Evolutionary conservation across 92 coral and sea anemone species (phyloP).

Genomic region (Paramuricea clavata): DNA sequence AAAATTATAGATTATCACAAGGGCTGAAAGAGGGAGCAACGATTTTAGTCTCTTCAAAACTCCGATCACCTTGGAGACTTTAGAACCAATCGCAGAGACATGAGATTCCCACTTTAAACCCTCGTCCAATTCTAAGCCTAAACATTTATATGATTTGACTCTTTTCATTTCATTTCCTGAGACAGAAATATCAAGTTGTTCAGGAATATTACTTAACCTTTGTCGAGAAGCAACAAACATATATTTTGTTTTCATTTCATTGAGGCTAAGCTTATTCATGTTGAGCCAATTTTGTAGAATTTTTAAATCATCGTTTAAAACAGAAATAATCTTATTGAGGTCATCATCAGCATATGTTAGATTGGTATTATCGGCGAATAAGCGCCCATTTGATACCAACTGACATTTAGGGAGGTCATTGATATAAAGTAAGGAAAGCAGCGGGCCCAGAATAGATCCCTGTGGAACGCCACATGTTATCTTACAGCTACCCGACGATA

Average conservation of each 20-base stretch:
- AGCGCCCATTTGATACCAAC: background rate
- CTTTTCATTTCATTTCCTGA: slow-evolving; percentile 35
- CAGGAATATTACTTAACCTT: slow-evolving; percentile 27
- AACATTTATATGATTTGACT: slow-evolving; percentile 24
- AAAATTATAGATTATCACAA: slow-evolving; percentile 32
- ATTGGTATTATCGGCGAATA: slow-evolving; percentile 11
- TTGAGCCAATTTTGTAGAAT: slow-evolving; percentile 43
- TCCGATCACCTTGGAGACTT: slow-evolving; percentile 34
- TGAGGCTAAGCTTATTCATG: slow-evolving; percentile 42
- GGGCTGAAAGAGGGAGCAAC: background rate
- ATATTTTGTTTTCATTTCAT: slow-evolving; percentile 50
- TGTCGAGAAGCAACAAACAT: slow-evolving; percentile 44
- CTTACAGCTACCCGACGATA: background rate
- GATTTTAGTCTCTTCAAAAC: background rate
- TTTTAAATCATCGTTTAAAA: slow-evolving; percentile 32
- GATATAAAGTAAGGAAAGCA: background rate
- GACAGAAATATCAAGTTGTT: slow-evolving; percentile 28
- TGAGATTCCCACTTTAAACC: background rate
- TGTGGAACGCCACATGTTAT: background rate
- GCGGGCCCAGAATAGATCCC: background rate
- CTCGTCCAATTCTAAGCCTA: background rate
- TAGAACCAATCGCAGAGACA: slow-evolving; percentile 7
- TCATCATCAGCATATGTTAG: slow-evolving; percentile 8
- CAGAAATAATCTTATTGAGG: slow-evolving; percentile 7
- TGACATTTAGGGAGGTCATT: background rate